Conservation (phyloP, 2,113 vertebrate genomes). For the Cynoglossus semilaevis region DNA sequence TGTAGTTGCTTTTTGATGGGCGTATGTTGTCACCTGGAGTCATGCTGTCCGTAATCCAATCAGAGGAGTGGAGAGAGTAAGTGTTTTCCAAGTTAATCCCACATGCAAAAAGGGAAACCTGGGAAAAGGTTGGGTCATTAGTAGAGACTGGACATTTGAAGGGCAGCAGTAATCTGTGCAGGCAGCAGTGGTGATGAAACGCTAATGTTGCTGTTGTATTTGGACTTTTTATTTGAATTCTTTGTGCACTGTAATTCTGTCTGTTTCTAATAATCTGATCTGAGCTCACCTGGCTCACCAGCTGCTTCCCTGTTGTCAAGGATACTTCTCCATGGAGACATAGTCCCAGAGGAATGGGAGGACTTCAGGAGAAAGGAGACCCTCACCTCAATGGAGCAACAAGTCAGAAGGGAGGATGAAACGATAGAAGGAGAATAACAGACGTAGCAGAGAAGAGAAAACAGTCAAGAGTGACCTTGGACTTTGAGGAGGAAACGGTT, state of each 20-base stretch:
- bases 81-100: conserved; percentile 74
- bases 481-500: conserved; percentile 27
- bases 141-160: conserved; percentile 38
- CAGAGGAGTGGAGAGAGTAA: conserved; percentile 54
- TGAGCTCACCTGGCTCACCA: conserved; percentile 54
- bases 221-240: conserved; percentile 1
- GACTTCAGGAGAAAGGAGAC: conserved; percentile 43
- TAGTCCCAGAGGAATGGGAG: conserved; percentile 41
- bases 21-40: conserved; percentile 52
- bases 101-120: conserved; percentile 47
- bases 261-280: conserved; percentile 59
- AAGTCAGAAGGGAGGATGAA: conserved; percentile 20
- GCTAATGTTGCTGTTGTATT: not conserved
- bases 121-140: conserved; percentile 28
- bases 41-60: conserved; percentile 73
- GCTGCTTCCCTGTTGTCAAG: conserved; percentile 61
- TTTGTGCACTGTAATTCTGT: conserved; percentile 53
- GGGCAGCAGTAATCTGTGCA: conserved; percentile 46
- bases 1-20: conserved; percentile 55
- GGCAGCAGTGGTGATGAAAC: not conserved
- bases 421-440: not conserved
- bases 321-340: conserved; percentile 63
- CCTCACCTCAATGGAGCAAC: conserved; percentile 49
- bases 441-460: conserved; percentile 16
- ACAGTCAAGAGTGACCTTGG: conserved; percentile 10